Percentiles rank a stretch among this genome's conserved stretches.
These are phyloP conservation scores for Anthopleura xanthogrammica DNA, from an alignment of 92 coral and sea anemone species.

Conservation along the genomic window DNA sequence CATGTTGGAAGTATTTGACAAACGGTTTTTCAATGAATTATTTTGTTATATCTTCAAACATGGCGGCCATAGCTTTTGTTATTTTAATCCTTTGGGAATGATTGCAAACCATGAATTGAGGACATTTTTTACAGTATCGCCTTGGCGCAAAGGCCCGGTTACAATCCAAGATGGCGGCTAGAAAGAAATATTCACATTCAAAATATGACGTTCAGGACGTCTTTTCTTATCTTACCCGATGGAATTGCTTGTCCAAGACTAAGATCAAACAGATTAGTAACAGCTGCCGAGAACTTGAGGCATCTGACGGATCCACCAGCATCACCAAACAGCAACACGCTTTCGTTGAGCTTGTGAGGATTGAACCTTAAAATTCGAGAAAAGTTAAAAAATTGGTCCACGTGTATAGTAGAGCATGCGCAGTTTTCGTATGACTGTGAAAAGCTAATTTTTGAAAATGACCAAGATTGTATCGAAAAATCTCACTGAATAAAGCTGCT, in stretches of 20 bases:
- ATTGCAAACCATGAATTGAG: too few species aligned
- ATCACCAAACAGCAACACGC: slow-evolving; percentile 83
- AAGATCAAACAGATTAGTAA: slow-evolving; percentile 64
- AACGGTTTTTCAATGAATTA: too few species aligned
- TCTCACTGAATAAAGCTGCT: too few species aligned
- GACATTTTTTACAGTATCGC: neutral
- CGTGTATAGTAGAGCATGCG: neutral
- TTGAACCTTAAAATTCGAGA: slow-evolving; percentile 56
- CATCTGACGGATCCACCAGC: slow-evolving; percentile 82
- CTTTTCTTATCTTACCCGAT: slow-evolving; percentile 40
- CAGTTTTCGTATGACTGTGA: too few species aligned
- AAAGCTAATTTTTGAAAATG: too few species aligned
- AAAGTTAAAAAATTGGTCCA: too few species aligned
- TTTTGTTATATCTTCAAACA: too few species aligned
- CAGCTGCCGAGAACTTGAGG: slow-evolving; percentile 74
- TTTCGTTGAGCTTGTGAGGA: slow-evolving; percentile 73
- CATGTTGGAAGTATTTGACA: too few species aligned
- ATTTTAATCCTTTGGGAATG: too few species aligned
- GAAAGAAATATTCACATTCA: neutral
- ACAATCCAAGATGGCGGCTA: neutral
- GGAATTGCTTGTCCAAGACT: slow-evolving; percentile 80
- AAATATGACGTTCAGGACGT: neutral
- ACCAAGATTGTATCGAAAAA: too few species aligned
- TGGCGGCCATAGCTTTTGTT: too few species aligned
- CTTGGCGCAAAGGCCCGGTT: neutral